Evolutionary conservation across 2,797 vertebrate species (phyloP).

Genomic region (Scyliorhinus canicula): DNA sequence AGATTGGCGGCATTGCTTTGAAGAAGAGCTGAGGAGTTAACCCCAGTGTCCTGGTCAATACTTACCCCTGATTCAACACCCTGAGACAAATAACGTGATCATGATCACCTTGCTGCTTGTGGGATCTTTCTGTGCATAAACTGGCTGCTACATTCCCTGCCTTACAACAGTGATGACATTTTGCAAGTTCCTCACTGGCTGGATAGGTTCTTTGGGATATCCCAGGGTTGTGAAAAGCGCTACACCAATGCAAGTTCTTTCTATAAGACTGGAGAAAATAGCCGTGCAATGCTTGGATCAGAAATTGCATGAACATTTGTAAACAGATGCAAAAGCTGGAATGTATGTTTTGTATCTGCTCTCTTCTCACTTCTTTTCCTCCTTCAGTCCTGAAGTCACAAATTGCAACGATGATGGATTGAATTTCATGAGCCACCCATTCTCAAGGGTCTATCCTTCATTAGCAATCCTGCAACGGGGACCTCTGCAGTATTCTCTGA

Average conservation of each 20-base stretch:
- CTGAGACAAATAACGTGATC: too few relatives aligned
- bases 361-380: background rate
- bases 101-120: too few relatives aligned
- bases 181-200: background rate
- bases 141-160: too few relatives aligned
- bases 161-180: background rate
- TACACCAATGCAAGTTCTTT: background rate
- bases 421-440: background rate
- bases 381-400: background rate
- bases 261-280: background rate
- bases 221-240: background rate
- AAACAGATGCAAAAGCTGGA: background rate
- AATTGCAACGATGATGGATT: background rate
- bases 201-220: background rate
- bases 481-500: background rate
- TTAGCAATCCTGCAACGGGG: background rate
- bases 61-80: too few relatives aligned
- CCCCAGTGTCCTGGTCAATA: too few relatives aligned
- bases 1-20: too few relatives aligned
- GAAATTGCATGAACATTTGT: background rate
- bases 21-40: too few relatives aligned
- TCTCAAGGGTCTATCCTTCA: background rate
- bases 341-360: background rate
- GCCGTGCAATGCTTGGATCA: background rate
- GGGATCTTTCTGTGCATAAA: too few relatives aligned